Percentiles rank a stretch among this genome's conserved stretches.
These are phyloP conservation scores for Geothlypis trichas DNA, from an alignment of 2,113 vertebrate genomes.

Conservation along the genomic window DNA sequence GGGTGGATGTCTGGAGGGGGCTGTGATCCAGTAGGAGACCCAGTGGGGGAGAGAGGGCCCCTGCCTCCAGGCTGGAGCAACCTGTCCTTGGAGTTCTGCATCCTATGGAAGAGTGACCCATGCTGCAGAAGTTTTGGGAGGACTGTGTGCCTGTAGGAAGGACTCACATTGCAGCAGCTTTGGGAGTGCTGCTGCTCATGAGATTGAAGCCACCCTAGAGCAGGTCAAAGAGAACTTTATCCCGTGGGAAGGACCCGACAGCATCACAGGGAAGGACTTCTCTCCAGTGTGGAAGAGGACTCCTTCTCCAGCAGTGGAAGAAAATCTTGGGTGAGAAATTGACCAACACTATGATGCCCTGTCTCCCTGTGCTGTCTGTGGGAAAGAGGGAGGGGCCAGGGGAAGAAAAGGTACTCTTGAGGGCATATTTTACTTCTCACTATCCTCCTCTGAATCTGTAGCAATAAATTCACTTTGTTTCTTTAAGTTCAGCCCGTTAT, in stretches of 20 bases:
- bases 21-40: not conserved
- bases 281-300: too few species aligned
- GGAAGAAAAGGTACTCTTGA: not conserved
- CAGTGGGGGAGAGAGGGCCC: too few species aligned
- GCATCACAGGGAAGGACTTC: not conserved
- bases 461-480: not conserved
- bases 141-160: not conserved
- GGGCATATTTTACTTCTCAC: not conserved
- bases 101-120: not conserved
- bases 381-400: not conserved
- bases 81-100: not conserved
- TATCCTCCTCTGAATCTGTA: not conserved
- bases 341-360: not conserved
- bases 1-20: not conserved
- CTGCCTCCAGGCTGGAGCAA: too few species aligned
- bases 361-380: too few species aligned
- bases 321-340: not conserved
- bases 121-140: not conserved
- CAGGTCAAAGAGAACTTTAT: not conserved
- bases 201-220: not conserved
- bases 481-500: not conserved
- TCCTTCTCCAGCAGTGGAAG: not conserved
- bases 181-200: not conserved
- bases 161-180: not conserved
- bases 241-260: not conserved